Conservation (phyloP, 2,888 invertebrate species). For the Eristalis tenax region DNA sequence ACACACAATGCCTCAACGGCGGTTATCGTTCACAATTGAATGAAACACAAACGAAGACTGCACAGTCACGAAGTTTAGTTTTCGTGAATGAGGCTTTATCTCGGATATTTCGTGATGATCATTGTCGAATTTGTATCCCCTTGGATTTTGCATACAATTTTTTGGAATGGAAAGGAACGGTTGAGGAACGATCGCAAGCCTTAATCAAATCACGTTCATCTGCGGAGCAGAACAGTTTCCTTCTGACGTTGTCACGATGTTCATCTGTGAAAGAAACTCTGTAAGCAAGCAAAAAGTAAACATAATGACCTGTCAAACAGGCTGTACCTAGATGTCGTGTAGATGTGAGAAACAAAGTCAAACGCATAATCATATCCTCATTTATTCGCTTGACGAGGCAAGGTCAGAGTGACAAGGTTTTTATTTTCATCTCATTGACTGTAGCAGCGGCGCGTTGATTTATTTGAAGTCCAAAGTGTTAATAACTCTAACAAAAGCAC, state of each 20-base stretch:
- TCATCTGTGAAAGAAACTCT: neutral
- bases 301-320: neutral
- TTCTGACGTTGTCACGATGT: neutral
- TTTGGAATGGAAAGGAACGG: neutral
- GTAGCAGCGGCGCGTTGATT: neutral
- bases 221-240: neutral
- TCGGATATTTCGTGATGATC: neutral
- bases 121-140: neutral
- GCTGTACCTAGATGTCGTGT: neutral
- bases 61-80: neutral
- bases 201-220: neutral
- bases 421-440: neutral
- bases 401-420: neutral
- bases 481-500: constrained; percentile 30
- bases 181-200: neutral
- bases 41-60: neutral
- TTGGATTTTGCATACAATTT: neutral
- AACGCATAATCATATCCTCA: neutral
- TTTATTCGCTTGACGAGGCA: neutral
- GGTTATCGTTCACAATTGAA: neutral
- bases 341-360: neutral
- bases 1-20: neutral
- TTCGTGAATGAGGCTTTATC: neutral
- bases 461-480: constrained; percentile 10
- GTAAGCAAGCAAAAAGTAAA: too few species aligned